A percentile compares a stretch with the other conserved stretches of the same genome.
Evolutionary conservation across 2,888 invertebrate genomes (phyloP).

Genomic region (Pristionchus japonicus): DNA sequence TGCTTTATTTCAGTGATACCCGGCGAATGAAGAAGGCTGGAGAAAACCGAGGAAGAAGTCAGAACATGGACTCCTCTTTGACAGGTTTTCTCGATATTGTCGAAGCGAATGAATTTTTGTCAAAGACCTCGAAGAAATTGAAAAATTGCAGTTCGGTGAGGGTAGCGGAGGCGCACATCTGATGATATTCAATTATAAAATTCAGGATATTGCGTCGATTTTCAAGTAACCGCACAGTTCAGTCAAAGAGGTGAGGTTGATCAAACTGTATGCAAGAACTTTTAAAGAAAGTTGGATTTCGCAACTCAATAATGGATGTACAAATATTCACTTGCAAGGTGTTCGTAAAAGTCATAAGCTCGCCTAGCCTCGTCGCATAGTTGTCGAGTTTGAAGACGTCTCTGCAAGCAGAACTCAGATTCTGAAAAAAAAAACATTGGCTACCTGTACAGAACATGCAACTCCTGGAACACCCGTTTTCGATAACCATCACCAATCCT

Average conservation of each 20-base stretch:
- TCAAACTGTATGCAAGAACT: too few relatives aligned
- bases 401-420: slow-evolving; percentile 42
- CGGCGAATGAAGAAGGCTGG: background rate
- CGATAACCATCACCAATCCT: background rate
- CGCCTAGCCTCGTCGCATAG: slow-evolving; percentile 50
- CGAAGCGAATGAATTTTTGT: slow-evolving; percentile 48
- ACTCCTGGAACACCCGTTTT: background rate
- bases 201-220: too few relatives aligned
- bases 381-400: slow-evolving; percentile 48
- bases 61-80: slow-evolving; percentile 5
- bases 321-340: slow-evolving; percentile 48
- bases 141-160: slow-evolving; percentile 50
- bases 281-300: background rate
- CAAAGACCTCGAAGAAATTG: slow-evolving; percentile 49
- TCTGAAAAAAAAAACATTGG: too few relatives aligned
- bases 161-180: slow-evolving; percentile 47
- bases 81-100: background rate
- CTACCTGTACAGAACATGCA: slow-evolving; percentile 41
- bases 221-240: too few relatives aligned
- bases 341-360: slow-evolving; percentile 49
- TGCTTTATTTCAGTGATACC: background rate
- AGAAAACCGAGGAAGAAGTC: background rate
- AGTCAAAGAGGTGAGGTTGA: too few relatives aligned
- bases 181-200: slow-evolving; percentile 1
- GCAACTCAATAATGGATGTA: too few relatives aligned